Evolutionary conservation across 92 coral and sea anemone species (phyloP), one percentile per base, ranked within the genome.

Genomic region (Muricea muricata): DNA sequence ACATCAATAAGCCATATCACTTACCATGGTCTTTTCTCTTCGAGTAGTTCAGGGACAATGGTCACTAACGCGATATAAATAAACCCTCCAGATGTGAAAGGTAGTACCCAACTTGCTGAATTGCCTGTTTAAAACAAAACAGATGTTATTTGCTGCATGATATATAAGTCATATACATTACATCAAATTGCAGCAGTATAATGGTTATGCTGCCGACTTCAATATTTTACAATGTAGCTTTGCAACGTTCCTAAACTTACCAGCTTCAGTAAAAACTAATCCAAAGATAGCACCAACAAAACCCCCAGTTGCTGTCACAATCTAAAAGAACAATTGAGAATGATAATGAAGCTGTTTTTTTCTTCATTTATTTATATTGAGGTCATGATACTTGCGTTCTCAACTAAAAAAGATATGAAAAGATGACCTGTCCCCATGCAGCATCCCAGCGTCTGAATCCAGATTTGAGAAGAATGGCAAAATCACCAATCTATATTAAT

Each of bases 361-460:
- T n/a, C n/a, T n/a, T n/a, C n/a, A n/a, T n/a, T n/a, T n/a, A n/a
- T n/a, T n/a, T n/a, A n/a, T n/a, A n/a, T n/a, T n/a, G n/a, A n/a
- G 7, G 46, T 15, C 14, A 4, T 78, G 35, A 15, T 52, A 12
- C 5, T 20, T 81, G 66, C 34, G 24, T 35, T 18, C 71, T 29
- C n/a, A 34, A 29, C 29, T 23, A 41, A 32, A n/a, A n/a, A n/a
- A n/a, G n/a, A n/a, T n/a, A n/a, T n/a, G n/a, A n/a, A n/a, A n/a
- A 4, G 11, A 4, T 45, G 2, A 95, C 98, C 87, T 96, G 99
- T 50, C 94, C 99, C 31, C 90, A 55, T 17, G 99, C 99, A 13
- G 99, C 99, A 79, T 96, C 97, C 93, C 92, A 94, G 84, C 97
- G 92, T 74, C 93, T 90, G 68, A 96, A 96, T 2, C 99, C 99